Conservation (phyloP, 2,888 invertebrate genomes). For the Ectemnius cavifrons region DNA sequence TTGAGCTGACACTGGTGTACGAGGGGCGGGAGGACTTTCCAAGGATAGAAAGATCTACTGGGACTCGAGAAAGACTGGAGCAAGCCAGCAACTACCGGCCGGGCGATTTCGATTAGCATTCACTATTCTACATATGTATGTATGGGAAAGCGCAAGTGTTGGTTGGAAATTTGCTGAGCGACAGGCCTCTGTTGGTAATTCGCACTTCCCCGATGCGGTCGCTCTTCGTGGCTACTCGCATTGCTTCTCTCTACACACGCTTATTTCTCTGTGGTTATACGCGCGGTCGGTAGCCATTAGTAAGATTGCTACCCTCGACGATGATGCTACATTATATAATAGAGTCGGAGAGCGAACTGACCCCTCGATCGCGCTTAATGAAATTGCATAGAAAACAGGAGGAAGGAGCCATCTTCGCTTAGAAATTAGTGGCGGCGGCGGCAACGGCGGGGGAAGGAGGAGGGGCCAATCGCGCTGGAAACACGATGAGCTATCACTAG, state of each 20-base stretch:
- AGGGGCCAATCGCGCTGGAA: neutral
- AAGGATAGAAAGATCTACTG: no score
- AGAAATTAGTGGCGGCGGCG: neutral
- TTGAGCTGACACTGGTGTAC: no score
- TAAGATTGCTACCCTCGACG: constrained; percentile 68
- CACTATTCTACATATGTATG: no score
- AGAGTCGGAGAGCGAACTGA: constrained; percentile 33
- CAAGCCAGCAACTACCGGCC: no score
- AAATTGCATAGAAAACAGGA: constrained; percentile 70
- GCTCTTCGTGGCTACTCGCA: constrained; percentile 19
- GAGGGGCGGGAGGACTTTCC: no score
- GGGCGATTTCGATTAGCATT: no score
- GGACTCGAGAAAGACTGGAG: no score
- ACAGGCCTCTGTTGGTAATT: constrained; percentile 31
- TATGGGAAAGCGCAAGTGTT: constrained; percentile 22
- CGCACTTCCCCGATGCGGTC: constrained; percentile 23
- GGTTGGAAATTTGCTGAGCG: constrained; percentile 39
- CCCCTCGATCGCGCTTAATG: constrained; percentile 69
- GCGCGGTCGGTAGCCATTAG: constrained; percentile 63
- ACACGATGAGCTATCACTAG: no score
- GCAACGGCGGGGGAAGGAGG: neutral
- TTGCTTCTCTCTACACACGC: constrained; percentile 15
- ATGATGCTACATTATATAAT: constrained; percentile 67
- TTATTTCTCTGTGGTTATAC: constrained; percentile 27
- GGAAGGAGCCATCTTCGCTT: constrained; percentile 36